phyloP scores from a whole-genome alignment of 2,113 vertebrate species.

The Poeciliopsis occidentalis region DNA sequence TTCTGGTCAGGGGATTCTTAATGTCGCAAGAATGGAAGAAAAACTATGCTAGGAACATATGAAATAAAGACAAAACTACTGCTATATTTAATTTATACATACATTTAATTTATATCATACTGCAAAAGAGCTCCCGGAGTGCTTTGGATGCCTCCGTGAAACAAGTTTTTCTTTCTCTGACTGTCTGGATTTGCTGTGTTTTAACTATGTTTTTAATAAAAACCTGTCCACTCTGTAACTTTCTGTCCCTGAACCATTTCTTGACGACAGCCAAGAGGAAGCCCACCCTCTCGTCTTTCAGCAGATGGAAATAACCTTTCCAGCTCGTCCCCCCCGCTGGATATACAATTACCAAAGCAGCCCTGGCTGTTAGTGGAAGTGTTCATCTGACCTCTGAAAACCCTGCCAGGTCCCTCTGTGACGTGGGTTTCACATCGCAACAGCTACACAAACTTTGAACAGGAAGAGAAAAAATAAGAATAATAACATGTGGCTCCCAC shows the following conservation, averaged over 20 bases:
- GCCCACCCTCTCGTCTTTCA: conserved; percentile 49
- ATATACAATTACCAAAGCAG: conserved; percentile 67
- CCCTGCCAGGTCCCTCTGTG: conserved; percentile 41
- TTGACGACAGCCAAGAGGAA: conserved; percentile 38
- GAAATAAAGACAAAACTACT: not conserved
- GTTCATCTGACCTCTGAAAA: conserved; percentile 45
- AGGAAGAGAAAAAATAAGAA: conserved; percentile 8
- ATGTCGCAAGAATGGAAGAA: not conserved
- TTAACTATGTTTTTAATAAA: not conserved
- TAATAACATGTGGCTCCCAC: conserved; percentile 6
- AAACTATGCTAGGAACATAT: not conserved
- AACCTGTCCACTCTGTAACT: not conserved
- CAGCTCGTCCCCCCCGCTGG: conserved; percentile 55
- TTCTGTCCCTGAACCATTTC: conserved; percentile 16
- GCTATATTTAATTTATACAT: not conserved
- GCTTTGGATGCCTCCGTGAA: not conserved
- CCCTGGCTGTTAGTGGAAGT: conserved; percentile 53
- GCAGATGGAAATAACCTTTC: conserved; percentile 68
- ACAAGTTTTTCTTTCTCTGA: not conserved
- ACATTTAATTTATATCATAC: not conserved
- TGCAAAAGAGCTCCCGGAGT: not conserved
- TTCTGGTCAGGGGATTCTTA: not conserved
- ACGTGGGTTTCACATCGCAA: conserved; percentile 50
- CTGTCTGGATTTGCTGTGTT: no score
- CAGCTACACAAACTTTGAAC: conserved; percentile 31